Conservation (phyloP, 53 echinoderm and acorn worm genomes). For the Crossaster papposus region DNA sequence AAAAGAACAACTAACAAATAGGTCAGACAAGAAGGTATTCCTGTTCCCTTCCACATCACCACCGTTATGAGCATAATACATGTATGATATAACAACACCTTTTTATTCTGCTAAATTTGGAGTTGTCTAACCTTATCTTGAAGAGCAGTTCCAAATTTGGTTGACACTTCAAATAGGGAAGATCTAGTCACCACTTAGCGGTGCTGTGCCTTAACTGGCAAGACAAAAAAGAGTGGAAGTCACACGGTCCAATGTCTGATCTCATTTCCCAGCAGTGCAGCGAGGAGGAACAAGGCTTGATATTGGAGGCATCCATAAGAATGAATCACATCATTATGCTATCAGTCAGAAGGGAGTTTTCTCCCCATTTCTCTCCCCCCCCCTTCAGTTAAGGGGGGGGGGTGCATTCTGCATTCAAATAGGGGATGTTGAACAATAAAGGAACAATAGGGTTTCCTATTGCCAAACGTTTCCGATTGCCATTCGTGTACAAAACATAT, state of each 20-base stretch:
- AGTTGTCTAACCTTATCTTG: no score
- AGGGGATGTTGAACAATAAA: no score
- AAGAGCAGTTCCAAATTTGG: neutral
- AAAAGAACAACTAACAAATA: no score
- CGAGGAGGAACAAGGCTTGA: slow-evolving; percentile 26
- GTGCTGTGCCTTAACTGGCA: neutral
- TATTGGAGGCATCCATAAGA: slow-evolving; percentile 22
- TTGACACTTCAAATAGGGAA: neutral
- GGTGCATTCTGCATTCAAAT: no score
- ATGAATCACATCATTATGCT: slow-evolving; percentile 49
- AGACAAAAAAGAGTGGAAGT: neutral
- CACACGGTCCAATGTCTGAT: neutral
- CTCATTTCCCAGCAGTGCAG: slow-evolving; percentile 38
- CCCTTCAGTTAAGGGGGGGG: no score
- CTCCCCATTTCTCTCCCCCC: neutral
- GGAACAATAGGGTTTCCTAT: no score
- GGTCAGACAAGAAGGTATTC: no score
- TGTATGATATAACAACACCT: no score
- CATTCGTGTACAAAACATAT: no score
- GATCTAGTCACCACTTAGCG: neutral
- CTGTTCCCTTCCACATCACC: no score
- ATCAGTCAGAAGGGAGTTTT: slow-evolving; percentile 20
- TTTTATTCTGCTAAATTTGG: neutral
- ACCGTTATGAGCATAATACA: no score
- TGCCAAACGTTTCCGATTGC: no score